These are phyloP conservation scores for Lasioglossum morio DNA, from an alignment of 2,888 invertebrate genomes.

Conservation along the genomic window DNA sequence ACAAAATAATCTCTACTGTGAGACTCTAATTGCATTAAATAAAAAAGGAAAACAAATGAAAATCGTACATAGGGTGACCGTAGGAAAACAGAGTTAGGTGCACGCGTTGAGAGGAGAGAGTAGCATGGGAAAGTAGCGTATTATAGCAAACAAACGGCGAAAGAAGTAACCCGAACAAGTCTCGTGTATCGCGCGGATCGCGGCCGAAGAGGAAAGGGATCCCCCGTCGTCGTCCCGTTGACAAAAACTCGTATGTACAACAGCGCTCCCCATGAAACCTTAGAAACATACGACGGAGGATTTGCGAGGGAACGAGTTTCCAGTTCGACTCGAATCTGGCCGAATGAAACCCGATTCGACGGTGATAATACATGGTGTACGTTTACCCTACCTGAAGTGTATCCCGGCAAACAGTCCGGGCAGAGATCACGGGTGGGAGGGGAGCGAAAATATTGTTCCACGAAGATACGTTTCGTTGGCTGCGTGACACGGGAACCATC, in stretches of 20 bases:
- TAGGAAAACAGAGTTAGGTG: too few species aligned
- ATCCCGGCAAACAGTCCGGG: conserved; percentile 33
- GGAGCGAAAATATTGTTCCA: conserved; percentile 68
- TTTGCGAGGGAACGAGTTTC: conserved; percentile 47
- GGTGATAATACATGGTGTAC: conserved; percentile 47
- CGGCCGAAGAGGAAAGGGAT: not conserved
- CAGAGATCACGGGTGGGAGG: conserved; percentile 32
- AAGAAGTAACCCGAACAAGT: not conserved
- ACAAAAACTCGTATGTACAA: not conserved
- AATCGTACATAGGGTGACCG: too few species aligned
- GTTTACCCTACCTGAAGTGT: conserved; percentile 32
- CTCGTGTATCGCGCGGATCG: not conserved
- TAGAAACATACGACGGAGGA: conserved; percentile 49
- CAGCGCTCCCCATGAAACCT: conserved; percentile 48
- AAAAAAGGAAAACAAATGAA: too few species aligned
- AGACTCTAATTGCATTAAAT: too few species aligned
- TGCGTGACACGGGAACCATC: conserved; percentile 8
- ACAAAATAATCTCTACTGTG: too few species aligned
- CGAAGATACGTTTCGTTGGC: conserved; percentile 59
- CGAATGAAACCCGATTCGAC: conserved; percentile 61
- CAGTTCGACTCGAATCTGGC: conserved; percentile 53
- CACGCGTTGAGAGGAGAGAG: not conserved
- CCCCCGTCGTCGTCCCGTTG: not conserved
- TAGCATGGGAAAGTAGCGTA: not conserved
- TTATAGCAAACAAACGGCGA: not conserved